phyloP scores from a whole-genome alignment of 2,888 invertebrate species.

The Cerastoderma edule region DNA sequence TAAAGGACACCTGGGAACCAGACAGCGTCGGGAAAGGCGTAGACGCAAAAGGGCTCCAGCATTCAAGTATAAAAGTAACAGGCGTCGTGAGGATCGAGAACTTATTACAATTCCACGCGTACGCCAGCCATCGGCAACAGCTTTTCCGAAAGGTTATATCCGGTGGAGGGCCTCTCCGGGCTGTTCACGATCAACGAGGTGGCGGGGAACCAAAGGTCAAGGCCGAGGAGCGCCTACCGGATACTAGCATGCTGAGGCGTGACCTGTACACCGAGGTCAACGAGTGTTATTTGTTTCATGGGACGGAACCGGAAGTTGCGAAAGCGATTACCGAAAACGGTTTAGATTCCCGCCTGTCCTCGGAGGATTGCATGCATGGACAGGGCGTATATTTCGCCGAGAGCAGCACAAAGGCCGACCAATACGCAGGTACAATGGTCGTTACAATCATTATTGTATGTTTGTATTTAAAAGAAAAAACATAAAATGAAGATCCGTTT shows the following conservation, averaged over 20 bases:
- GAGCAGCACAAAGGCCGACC: slow-evolving; percentile 24
- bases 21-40: slow-evolving; percentile 10
- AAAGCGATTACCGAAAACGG: background rate
- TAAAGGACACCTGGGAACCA: slow-evolving; percentile 9
- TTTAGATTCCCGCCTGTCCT: slow-evolving; percentile 10
- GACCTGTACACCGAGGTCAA: slow-evolving; percentile 15
- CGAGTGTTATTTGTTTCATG: slow-evolving; percentile 17
- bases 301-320: background rate
- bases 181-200: background rate
- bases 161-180: background rate
- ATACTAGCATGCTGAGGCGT: background rate
- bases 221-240: background rate
- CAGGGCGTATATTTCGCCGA: slow-evolving; percentile 16
- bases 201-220: background rate
- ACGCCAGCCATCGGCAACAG: slow-evolving; percentile 2
- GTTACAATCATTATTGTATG: background rate
- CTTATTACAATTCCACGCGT: slow-evolving; percentile 1
- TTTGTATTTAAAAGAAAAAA: background rate
- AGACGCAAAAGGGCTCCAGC: background rate
- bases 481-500: background rate
- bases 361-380: slow-evolving; percentile 22
- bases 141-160: slow-evolving; percentile 16
- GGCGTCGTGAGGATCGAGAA: slow-evolving; percentile 1
- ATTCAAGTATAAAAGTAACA: slow-evolving; percentile 6
- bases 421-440: slow-evolving; percentile 14